Evolutionary conservation across 2,113 vertebrate genomes (phyloP).

Genomic region (Siphamia tubifer): DNA sequence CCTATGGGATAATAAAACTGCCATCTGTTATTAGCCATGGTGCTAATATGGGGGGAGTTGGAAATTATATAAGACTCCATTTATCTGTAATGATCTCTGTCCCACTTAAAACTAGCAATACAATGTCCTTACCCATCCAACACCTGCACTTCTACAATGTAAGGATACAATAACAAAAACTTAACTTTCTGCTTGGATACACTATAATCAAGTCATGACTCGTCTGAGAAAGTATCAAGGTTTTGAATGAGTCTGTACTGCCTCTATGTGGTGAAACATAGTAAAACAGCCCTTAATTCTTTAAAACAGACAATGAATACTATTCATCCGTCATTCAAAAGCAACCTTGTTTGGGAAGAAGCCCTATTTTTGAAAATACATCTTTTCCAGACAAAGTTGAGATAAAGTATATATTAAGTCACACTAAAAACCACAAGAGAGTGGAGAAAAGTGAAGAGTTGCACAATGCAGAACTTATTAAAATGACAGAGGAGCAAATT

Average conservation of each 20-base stretch:
- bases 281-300: background rate
- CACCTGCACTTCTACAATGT: background rate
- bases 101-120: background rate
- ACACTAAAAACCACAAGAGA: too few relatives aligned
- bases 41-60: too few relatives aligned
- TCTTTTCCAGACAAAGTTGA: background rate
- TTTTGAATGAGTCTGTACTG: slow-evolving; percentile 12
- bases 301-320: too few relatives aligned
- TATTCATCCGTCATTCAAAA: too few relatives aligned
- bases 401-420: too few relatives aligned
- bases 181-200: background rate
- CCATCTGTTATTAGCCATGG: too few relatives aligned
- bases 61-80: too few relatives aligned
- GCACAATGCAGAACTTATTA: background rate
- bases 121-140: background rate
- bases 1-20: too few relatives aligned
- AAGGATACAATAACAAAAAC: too few relatives aligned
- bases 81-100: too few relatives aligned
- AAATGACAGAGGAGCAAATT: background rate
- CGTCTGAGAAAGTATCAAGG: background rate
- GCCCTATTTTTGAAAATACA: background rate
- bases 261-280: slow-evolving; percentile 17
- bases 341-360: too few relatives aligned
- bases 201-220: background rate
- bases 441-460: background rate